phyloP scores from a whole-genome alignment of 2,888 invertebrate species.

The Cheilosia vernalis region DNA sequence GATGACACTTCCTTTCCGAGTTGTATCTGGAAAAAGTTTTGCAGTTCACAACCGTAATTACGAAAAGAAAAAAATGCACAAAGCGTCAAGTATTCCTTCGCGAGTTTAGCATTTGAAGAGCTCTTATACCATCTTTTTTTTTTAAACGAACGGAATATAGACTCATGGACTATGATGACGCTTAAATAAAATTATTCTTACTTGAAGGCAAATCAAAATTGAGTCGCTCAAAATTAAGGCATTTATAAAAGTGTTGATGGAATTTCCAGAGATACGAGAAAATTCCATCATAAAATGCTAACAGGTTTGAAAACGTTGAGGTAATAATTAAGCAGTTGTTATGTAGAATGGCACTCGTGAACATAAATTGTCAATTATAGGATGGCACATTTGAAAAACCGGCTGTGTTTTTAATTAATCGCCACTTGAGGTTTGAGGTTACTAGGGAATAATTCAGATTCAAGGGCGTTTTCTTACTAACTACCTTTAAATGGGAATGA shows the following conservation, averaged over 20 bases:
- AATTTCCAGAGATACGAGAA: not conserved
- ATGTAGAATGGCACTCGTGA: no score
- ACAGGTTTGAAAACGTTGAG: no score
- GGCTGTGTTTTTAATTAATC: no score
- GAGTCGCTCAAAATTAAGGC: not conserved
- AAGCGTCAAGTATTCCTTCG: conserved; percentile 1
- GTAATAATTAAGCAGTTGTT: no score
- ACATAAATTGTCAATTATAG: no score
- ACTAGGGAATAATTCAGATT: no score
- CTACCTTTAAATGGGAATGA: no score
- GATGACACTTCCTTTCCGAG: conserved; percentile 40
- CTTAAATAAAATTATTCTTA: not conserved
- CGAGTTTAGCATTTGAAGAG: not conserved
- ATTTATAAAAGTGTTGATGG: not conserved
- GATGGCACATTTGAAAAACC: no score
- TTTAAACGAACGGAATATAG: not conserved
- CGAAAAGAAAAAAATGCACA: conserved; percentile 33
- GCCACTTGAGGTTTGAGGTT: no score
- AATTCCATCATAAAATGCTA: not conserved
- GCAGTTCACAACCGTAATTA: conserved; percentile 51
- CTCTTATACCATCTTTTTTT: not conserved
- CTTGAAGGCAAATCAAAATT: not conserved
- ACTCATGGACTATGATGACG: not conserved
- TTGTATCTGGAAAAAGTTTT: conserved; percentile 40
- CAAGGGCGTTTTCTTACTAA: no score